Evolutionary conservation across 2,888 invertebrate species (phyloP).

Genomic region (Hirtodrosophila cameraria): DNA sequence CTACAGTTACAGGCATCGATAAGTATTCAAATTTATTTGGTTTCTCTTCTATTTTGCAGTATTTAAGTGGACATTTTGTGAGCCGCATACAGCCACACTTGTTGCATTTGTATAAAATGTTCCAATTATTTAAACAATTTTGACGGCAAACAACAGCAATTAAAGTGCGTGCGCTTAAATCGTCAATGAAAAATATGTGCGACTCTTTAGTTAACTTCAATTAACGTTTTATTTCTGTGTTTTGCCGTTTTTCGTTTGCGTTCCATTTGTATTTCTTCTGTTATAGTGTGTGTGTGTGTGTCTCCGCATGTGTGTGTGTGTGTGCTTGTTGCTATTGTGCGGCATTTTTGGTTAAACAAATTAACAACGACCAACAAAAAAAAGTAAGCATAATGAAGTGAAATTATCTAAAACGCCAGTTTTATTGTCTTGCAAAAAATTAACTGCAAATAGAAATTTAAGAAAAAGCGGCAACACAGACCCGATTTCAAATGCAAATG

Average conservation of each 20-base stretch:
- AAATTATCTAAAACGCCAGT: constrained; percentile 38
- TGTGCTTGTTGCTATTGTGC: constrained; percentile 58
- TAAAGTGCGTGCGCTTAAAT: constrained; percentile 40
- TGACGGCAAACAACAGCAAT: constrained; percentile 34
- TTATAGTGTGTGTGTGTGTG: constrained; percentile 6
- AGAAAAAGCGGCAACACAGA: constrained; percentile 27
- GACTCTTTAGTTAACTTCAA: constrained; percentile 35
- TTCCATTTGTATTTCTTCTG: constrained; percentile 18
- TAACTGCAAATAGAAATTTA: constrained; percentile 41
- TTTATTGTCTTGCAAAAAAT: constrained; percentile 42
- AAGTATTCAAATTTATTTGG: not conserved
- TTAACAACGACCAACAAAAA: constrained; percentile 37
- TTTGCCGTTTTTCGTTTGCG: constrained; percentile 52
- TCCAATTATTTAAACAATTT: constrained; percentile 62
- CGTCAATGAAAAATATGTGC: constrained; percentile 55
- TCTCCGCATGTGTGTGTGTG: constrained; percentile 18
- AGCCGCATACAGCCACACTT: constrained; percentile 47
- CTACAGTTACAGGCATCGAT: constrained; percentile 12
- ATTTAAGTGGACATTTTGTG: constrained; percentile 43
- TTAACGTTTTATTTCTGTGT: constrained; percentile 37
- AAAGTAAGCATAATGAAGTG: constrained; percentile 55
- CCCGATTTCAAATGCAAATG: constrained; percentile 68
- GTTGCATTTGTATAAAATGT: constrained; percentile 58
- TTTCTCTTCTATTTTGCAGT: constrained; percentile 18
- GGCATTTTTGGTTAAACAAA: constrained; percentile 75